Evolutionary conservation across 2,797 vertebrate genomes (phyloP), one percentile per base, ranked within the genome.

Genomic region (Aldrovandia affinis): DNA sequence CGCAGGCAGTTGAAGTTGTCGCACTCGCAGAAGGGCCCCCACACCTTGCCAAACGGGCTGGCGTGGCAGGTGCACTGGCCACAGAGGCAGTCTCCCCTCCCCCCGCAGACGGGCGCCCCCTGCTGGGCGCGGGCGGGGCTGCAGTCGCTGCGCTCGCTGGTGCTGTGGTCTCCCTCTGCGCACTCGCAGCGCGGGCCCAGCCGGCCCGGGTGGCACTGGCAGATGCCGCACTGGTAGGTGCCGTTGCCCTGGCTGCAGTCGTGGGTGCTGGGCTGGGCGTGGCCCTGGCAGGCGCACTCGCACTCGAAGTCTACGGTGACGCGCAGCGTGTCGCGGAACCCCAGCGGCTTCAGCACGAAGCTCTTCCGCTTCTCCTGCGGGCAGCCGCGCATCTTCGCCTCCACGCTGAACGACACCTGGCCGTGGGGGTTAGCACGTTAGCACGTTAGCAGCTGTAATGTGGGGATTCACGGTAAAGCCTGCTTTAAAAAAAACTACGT

Each of bases 1-100:
- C 97, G 96, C 87, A 97, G 95, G 14, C 98, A 99, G 95, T 97
- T 99, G 93, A 99, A 99, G 96, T 99, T 97, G 0, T 99, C 98
- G 0, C 98, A 99, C 90, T 99, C 98, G 0, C 98, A 99, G 91
- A 96, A 96, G 91, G 97, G 97, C 59, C 98, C 98, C 78, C 96
- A 97, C 55, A 99, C 96, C 90, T 96, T 98, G 52, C 98, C 98
- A 0, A 98, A 98, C 91, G 98, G 97, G 0, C 95, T 99, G 94
- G 90, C 94, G 91, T 98, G 97, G 84, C 98, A 99, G 86, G 98
- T 95, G 0, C 98, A 99, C 92, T 99, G 98, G 65, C 98, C 98
- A 0, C 98, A 99, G 84, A 98, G 94, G 3, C 98, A 99, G 90
- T 99, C 98, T 0, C 98, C 98, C 0, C 98, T 94, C 75, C 97